phyloP scores from a whole-genome alignment of 2,113 vertebrate genomes.

The Corydoras maculifer region DNA sequence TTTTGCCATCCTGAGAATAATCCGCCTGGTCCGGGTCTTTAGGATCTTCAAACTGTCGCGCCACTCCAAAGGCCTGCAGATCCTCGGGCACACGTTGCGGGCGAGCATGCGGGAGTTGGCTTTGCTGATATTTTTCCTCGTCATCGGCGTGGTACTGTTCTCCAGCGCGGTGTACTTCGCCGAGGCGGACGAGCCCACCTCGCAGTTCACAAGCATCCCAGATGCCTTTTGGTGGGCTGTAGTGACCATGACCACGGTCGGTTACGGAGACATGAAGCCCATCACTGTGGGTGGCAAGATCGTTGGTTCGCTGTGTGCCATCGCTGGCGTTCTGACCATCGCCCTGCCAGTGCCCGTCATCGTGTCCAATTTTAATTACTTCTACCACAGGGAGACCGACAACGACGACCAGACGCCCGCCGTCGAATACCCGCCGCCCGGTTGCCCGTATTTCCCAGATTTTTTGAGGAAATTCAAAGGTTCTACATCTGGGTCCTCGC shows the following conservation, averaged over 20 bases:
- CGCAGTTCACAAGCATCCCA: conserved; percentile 79
- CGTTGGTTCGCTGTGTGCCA: conserved; percentile 84
- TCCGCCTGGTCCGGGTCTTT: conserved; percentile 92
- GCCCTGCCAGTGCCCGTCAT: conserved; percentile 73
- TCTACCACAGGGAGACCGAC: conserved; percentile 67
- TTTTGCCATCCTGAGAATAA: conserved; percentile 95
- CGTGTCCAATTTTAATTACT: conserved; percentile 69
- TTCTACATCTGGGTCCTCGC: too few relatives aligned
- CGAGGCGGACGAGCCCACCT: conserved; percentile 70
- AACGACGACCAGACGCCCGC: background rate
- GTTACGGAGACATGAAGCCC: conserved; percentile 84
- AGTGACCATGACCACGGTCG: conserved; percentile 86
- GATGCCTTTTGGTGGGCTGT: conserved; percentile 87
- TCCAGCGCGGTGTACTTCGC: conserved; percentile 86
- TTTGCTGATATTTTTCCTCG: conserved; percentile 72
- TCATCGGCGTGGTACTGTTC: conserved; percentile 70
- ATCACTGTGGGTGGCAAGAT: conserved; percentile 79
- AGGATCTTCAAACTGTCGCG: conserved; percentile 97
- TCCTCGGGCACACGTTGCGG: conserved; percentile 87
- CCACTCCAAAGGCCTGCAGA: conserved; percentile 97
- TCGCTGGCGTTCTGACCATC: conserved; percentile 83
- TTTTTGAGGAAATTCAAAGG: too few relatives aligned
- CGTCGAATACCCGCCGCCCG: too few relatives aligned
- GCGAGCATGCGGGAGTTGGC: conserved; percentile 79
- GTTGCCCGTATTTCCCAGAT: too few relatives aligned